Evolutionary conservation across 2,888 invertebrate species (phyloP), one percentile per base, ranked within the genome.

Genomic region (Pheosia gnoma): DNA sequence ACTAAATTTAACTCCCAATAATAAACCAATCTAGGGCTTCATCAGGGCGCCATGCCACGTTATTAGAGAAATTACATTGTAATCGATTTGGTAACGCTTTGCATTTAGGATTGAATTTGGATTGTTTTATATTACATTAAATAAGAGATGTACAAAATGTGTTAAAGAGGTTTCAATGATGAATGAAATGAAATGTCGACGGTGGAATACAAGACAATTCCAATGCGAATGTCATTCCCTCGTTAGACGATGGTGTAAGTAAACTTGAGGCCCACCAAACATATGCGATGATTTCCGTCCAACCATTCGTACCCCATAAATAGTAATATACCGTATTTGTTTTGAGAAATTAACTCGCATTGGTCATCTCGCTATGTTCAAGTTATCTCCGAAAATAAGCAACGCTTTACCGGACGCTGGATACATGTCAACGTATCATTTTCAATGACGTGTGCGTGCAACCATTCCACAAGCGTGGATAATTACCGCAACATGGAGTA

Each of bases 401-500:
- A 57, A 51, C 55, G 64, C 61, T 61, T 39, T 62, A 67, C 63
- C 67, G 67, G 67, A 52, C 47, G 59, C 57, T 55, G 58, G n/a
- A 67, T 39, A 37, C 49, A 61, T 38, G 13, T 60, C 38, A 55
- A 56, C 52, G 38, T 39, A 39, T 39, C 37, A 10, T 55, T 55
- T 55, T 39, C 39, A 13, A 6, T 13, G 13, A 39, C 39, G 62
- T 62, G 65, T 55, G 61, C 57, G 63, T 41, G 62, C 37, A 52
- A 51, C 61, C 37, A 45, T 55, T 65, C 70, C 63, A 69, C 71
- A 59, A 66, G 65, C 73, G 77, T 72, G 64, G 55, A 71, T 79
- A 78, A 80, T 79, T 80, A 79, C 79, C 78, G 78, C 74, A 80
- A 25, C 25, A 77, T 62, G n/a, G n/a, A 13, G 10, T 72, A 72